Conservation (phyloP, 2,888 invertebrate species). For the Cyclophora punctaria region DNA sequence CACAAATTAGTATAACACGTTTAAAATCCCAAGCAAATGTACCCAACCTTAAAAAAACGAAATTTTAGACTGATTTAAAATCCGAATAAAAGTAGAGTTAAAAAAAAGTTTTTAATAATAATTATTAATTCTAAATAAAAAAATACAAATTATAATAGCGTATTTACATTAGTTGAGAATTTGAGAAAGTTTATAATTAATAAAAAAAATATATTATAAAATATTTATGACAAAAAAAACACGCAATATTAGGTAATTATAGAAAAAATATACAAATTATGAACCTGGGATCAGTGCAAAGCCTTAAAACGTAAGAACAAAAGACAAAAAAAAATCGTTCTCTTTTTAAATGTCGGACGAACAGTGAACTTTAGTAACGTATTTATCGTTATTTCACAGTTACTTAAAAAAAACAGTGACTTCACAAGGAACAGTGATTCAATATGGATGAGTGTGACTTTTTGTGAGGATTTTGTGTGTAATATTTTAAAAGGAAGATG, state of each 20-base stretch:
- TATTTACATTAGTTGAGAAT: constrained; percentile 75
- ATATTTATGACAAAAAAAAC: constrained; percentile 31
- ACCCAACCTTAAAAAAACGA: constrained; percentile 68
- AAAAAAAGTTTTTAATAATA: background rate
- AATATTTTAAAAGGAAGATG: constrained; percentile 36
- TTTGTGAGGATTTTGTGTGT: constrained; percentile 11
- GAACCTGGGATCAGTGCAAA: constrained; percentile 67
- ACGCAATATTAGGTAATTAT: constrained; percentile 35
- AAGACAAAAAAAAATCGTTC: background rate
- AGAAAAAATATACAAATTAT: constrained; percentile 46
- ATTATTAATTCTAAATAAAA: constrained; percentile 1
- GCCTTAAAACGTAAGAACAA: constrained; percentile 42
- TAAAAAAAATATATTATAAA: constrained; percentile 32
- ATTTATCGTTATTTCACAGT: constrained; percentile 1
- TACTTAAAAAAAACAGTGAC: constrained; percentile 32
- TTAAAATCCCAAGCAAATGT: constrained; percentile 59
- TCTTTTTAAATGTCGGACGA: constrained; percentile 60
- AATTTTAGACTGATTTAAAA: constrained; percentile 74
- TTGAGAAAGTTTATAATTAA: constrained; percentile 69
- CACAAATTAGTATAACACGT: constrained; percentile 44
- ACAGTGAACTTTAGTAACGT: constrained; percentile 39
- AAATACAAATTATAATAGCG: constrained; percentile 48
- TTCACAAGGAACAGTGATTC: constrained; percentile 15
- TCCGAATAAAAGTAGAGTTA: constrained; percentile 51
- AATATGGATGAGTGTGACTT: constrained; percentile 39